Evolutionary conservation across 2,888 invertebrate species (phyloP), one percentile per base, ranked within the genome.

Genomic region (Zeuzera pyrina): DNA sequence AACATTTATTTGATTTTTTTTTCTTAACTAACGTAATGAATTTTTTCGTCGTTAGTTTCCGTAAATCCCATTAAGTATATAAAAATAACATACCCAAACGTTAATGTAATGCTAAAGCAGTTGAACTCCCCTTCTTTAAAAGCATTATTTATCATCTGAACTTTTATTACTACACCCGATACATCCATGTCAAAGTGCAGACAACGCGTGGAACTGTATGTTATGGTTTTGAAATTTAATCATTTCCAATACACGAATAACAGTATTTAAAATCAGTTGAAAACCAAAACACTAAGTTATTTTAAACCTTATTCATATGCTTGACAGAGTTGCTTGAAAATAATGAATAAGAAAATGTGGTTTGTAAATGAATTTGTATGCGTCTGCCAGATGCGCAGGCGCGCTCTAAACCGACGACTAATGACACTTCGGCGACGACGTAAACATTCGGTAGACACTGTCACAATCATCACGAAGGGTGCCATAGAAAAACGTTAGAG

Each of bases 401-500:
- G 57, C 56, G 55, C n/a, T 53, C 52, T 47, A 60, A 59, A 57
- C 58, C 64, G 71, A 61, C 69, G 68, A 77, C 83, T 83, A 81
- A 83, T 81, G 79, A 76, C 66, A 64, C 52, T 61, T 54, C 49
- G 57, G 72, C 62, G 81, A 76, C 68, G 79, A 81, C 70, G 72
- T 77, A 71, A 76, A 69, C 73, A 74, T 61, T 76, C 70, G 60
- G 57, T 66, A 58, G 57, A 43, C 47, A 49, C 67, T 74, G 79
- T 74, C 70, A 73, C 67, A 76, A 64, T 60, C 70, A 72, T 77
- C 69, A 71, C 48, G 35, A 55, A 45, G 41, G 49, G 48, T 47
- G 35, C 40, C 41, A 42, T 41, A 36, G 52, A 60, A 67, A 62
- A 66, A 64, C 57, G 46, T 46, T 39, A 49, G 36, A 51, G 39